Conservation (phyloP, 2,888 invertebrate species). For the Hirudinaria manillensis region DNA sequence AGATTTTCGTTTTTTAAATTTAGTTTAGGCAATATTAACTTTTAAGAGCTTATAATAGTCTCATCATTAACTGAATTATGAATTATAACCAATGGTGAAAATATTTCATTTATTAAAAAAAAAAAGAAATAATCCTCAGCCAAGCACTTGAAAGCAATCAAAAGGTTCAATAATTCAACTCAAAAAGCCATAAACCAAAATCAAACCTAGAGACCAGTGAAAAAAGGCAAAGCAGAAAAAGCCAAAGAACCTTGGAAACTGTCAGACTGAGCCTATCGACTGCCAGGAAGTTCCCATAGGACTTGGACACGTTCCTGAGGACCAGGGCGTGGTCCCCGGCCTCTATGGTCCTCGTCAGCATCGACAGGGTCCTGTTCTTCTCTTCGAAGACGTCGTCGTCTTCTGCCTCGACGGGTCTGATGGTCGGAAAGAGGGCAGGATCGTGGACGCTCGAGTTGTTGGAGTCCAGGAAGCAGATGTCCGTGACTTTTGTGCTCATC, state of each 20-base stretch:
- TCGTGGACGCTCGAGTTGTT: no score
- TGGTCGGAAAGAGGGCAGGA: no score
- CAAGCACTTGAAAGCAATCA: no score
- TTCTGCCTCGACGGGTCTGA: slow-evolving; percentile 34
- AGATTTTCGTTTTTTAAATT: background rate
- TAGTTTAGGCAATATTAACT: background rate
- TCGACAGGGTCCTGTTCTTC: slow-evolving; percentile 38
- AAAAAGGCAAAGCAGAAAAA: background rate
- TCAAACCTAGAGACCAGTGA: background rate
- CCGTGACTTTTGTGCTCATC: no score
- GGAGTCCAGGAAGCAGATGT: no score
- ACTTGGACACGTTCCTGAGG: slow-evolving; percentile 65
- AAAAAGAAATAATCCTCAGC: background rate
- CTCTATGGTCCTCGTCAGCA: slow-evolving; percentile 37
- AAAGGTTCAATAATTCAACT: no score
- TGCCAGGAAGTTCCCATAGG: slow-evolving; percentile 62
- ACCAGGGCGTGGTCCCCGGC: slow-evolving; percentile 57
- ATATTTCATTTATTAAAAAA: background rate
- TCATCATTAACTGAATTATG: no score
- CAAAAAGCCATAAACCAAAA: background rate
- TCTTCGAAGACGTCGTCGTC: slow-evolving; percentile 54
- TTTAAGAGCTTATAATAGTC: no score
- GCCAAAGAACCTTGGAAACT: slow-evolving; percentile 41
- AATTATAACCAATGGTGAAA: background rate
- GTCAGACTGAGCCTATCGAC: slow-evolving; percentile 68